These are phyloP conservation scores for Nothura maculosa DNA, from an alignment of 2,797 vertebrate species.

Conservation along the genomic window DNA sequence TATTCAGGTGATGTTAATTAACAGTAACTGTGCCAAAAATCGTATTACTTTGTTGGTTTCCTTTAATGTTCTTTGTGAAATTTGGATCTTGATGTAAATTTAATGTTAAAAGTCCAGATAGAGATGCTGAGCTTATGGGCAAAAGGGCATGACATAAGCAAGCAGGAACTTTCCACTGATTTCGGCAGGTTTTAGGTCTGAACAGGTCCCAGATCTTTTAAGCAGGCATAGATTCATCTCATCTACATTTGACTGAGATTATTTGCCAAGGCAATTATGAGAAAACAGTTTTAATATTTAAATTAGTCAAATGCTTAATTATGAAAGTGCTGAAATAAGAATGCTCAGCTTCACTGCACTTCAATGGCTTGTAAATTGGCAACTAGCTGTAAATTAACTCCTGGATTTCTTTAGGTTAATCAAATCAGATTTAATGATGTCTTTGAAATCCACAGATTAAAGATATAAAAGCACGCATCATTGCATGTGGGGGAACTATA, in stretches of 20 bases:
- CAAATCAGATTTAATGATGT: conserved; percentile 42
- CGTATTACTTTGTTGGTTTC: not conserved
- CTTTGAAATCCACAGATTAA: conserved; percentile 49
- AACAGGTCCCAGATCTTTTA: not conserved
- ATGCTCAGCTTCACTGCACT: conserved; percentile 36
- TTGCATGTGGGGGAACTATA: not conserved
- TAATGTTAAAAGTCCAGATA: not conserved
- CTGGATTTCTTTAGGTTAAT: conserved; percentile 57
- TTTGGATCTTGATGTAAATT: not conserved
- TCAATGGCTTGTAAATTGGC: conserved; percentile 47
- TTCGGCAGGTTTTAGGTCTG: not conserved
- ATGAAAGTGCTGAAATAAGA: conserved; percentile 44
- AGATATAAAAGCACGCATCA: conserved; percentile 18
- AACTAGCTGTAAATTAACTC: conserved; percentile 51
- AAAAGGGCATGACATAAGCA: not conserved
- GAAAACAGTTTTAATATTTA: conserved; percentile 60
- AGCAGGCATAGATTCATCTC: not conserved
- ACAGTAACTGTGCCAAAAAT: not conserved
- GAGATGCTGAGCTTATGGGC: not conserved
- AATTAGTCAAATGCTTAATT: conserved; percentile 61
- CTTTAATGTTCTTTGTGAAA: not conserved
- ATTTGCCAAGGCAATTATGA: not conserved
- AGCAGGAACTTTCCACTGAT: not conserved
- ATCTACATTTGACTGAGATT: not conserved
- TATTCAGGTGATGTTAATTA: not conserved